These are phyloP conservation scores for Chrysaora quinquecirrha DNA, from an alignment of 30 jellyfish, hydroid and myxozoan species.

Conservation along the genomic window DNA sequence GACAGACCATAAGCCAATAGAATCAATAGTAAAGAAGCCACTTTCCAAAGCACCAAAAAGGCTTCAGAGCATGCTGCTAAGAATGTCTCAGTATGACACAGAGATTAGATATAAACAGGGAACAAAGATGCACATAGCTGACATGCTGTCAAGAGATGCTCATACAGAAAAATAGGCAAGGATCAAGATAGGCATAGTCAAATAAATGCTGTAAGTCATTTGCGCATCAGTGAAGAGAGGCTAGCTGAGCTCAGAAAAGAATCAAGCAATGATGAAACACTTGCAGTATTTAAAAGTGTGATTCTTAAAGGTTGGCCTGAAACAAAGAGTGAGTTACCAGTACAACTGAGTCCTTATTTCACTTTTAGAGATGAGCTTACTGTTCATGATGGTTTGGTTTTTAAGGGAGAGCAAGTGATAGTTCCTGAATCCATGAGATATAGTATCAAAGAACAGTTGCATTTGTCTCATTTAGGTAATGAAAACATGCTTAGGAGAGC, in stretches of 20 bases:
- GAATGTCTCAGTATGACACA: neutral
- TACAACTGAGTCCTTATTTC: neutral
- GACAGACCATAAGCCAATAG: constrained; percentile 37
- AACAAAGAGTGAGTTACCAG: too few species aligned
- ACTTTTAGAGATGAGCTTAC: too few species aligned
- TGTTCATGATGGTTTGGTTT: constrained; percentile 4
- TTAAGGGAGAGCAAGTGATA: neutral
- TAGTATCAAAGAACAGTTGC: constrained; percentile 5
- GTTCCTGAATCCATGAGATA: neutral
- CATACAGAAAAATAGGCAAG: too few species aligned
- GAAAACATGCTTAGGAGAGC: neutral
- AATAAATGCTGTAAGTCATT: too few species aligned
- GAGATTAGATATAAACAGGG: constrained; percentile 5
- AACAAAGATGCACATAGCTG: too few species aligned
- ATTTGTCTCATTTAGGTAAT: neutral
- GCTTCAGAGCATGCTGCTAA: neutral
- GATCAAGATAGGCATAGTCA: too few species aligned
- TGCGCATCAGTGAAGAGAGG: too few species aligned
- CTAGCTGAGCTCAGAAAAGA: too few species aligned
- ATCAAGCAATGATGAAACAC: too few species aligned
- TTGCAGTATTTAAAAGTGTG: too few species aligned
- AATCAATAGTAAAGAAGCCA: constrained; percentile 6
- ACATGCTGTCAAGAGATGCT: too few species aligned
- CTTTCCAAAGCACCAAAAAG: neutral
- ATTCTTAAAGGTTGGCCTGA: too few species aligned